Base-by-base conservation (phyloP, 2,113 vertebrate species). In the Columba janthina region DNA sequence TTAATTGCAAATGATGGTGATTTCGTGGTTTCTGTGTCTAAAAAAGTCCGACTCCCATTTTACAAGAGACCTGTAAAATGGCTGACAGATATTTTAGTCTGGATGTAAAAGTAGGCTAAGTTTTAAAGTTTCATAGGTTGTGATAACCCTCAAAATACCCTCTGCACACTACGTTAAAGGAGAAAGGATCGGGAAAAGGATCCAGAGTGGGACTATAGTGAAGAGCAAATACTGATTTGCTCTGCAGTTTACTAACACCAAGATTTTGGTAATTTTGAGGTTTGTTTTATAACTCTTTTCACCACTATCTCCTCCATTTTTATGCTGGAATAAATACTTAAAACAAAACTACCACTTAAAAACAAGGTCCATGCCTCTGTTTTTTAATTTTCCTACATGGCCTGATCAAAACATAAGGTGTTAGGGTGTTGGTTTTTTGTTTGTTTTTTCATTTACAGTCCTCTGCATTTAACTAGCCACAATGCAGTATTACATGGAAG, bases 1-100 rank as follows among this genome's bases (percentile, higher is more conserved):
- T 94, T 93, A 94, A 78, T 89, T 89, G 84, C 82, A 92, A 95
- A 93, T 82, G 64, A 78, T 26, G 36, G 66, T 57, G 89, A 92
- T 91, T 95, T 50, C 85, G 76, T 90, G 64, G 57, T 54, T 88
- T 86, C n/a, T 71, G 48, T 44, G 7, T 50, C 72, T 93, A 25
- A 81, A 84, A 92, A 87, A 71, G 65, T 78, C 70, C 40, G 86
- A 72, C 34, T 92, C 65, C 17, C 57, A 78, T 89, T 90, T 95
- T 92, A 87, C 16, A 75, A 69, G 34, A 89, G n/a, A 62, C 65
- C 34, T 89, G n/a, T 84, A 80, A 94, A 95, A 90, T 78, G 86
- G 84, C 57, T 93, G 70, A 69, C 62, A 92, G 66, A 69, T 51
- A 86, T 88, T 92, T 95, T 38, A 67, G 70, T 61, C 44, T 82